Evolutionary conservation across 1,140 invertebrate species (phyloP), one percentile per base, ranked within the genome.

Genomic region (Drosophila triauraria): DNA sequence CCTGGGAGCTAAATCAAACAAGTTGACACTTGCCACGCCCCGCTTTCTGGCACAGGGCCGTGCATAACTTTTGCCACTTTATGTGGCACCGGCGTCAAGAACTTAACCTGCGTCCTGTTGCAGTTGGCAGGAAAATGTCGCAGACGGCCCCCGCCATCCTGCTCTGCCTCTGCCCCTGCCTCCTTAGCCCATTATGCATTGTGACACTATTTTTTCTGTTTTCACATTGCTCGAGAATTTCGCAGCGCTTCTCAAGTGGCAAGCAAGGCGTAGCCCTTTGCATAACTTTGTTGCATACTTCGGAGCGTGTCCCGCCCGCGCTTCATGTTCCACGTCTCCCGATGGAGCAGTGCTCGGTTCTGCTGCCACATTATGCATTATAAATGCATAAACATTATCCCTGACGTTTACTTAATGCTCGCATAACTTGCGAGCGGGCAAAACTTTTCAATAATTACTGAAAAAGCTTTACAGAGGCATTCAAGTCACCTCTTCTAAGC

Each of bases 101-200:
- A 87, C 84, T 87, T 87, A 90, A 90, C 80, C 84, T 81, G 84
- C 84, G 83, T 90, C 85, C 80, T 88, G 83, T 88, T 75, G 84
- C 80, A 76, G 70, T 65, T 83, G 80, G 76, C 77, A 80, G 75
- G 74, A 77, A 77, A 77, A 77, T 68, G 72, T 76, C 50, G 74
- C 51, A 75, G 71, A 54, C 59, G 60, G 67, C 78, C 53, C 56
- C 35, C 51, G 50, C 42, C 40, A n/a, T 0, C 15, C 10, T 32
- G 0, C 30, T 32, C 38, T 15, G 3, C 23, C 57, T 46, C 80
- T 40, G 47, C 57, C n/a, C 43, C 63, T 42, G 38, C 53, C 63
- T 68, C 60, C 58, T 86, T 63, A 65, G 70, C 75, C 82, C 82
- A 87, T 87, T 88, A 87, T 78, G 74, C 85, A 88, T 80, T 88